Evolutionary conservation across 2,797 vertebrate genomes (phyloP), one percentile per base, ranked within the genome.

Genomic region (Echeneis naucrates): DNA sequence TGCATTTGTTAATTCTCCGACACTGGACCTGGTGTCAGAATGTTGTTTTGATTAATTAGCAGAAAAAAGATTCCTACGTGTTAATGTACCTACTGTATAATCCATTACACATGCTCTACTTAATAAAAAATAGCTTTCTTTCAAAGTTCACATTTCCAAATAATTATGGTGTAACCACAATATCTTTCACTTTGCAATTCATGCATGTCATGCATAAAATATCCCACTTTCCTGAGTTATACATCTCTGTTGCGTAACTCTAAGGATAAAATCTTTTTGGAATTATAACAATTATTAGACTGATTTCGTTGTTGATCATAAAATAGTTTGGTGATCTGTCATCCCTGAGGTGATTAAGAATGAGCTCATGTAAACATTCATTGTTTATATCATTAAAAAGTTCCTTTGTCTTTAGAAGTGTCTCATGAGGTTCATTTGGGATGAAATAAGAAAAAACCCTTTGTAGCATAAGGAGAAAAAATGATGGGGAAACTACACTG

Each of bases 21-120:
- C 12, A 48, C 12, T 55, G 33, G 8, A 48, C 24, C 48, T 26
- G 30, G 45, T 52, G 62, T 47, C 61, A 54, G 12, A 47, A 32
- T 13, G 19, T 24, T 78, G 52, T 68, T 68, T 48, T 63, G 64
- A 78, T 57, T 62, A 63, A 68, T 63, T 57, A 33, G 17, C 48
- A 26, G 57, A 68, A 53, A 78, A 37, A 19, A 13, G 37, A 62
- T 47, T 37, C 24, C 17, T 9, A 19, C 51, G 51, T 44, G 23
- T 44, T 21, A 35, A 61, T 3, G 19, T 44, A 10, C 37, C 45
- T 40, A 32, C 52, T 53, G 30, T 45, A 7, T 37, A 57, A 63
- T 58, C n/a, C 1, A 21, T 72, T 62, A 56, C 52, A 32, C 32
- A 8, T 70, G 54, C 45, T 16, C 11, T 33, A 6, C 47, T 38